Base-by-base conservation (phyloP, 2,888 invertebrate genomes). In the Ephialtes manifestator region DNA sequence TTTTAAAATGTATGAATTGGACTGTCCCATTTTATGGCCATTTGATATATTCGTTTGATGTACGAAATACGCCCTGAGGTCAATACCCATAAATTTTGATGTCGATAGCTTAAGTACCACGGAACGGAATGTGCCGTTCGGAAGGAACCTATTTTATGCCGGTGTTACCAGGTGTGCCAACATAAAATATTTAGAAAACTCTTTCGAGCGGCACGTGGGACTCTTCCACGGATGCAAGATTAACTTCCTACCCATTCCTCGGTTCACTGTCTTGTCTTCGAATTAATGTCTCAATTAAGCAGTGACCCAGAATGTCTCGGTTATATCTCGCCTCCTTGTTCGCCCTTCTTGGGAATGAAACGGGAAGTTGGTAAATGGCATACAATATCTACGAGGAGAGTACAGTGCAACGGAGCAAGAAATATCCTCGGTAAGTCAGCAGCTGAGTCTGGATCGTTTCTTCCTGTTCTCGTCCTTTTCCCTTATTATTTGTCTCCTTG, bases 211-310 rank as follows among this genome's bases (percentile, higher is more conserved):
- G 46, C 48, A 70, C 58, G 48, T 35, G 71, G 35, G 48, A 11
- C 67, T 51, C 24, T 28, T 65, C 20, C 65, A n/a, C 74, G 77
- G 70, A 67, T 85, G 68, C 70, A 55, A 78, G 74, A 65, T 85
- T 70, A 74, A 81, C 70, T 70, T 46, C 63, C 51, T 43, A 43
- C 75, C 60, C 78, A 67, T 70, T 18, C 20, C 53, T 28, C 48
- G 13, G n/a, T 35, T 20, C 55, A 65, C 63, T 76, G 80, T 83
- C 83, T 86, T 82, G 72, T 71, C 85, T 84, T 82, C 75, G 77
- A 86, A 87, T 87, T 87, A 86, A 86, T 87, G 87, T 84, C 86
- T 83, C 87, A 86, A 87, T 87, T 86, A 87, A 87, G 85, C 83
- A 78, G 83, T 87, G 87, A 86, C 87, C 87, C 74, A 85, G 87